Base-by-base conservation (phyloP, 2,797 vertebrate species). In the Pseudochirops cupreus region DNA sequence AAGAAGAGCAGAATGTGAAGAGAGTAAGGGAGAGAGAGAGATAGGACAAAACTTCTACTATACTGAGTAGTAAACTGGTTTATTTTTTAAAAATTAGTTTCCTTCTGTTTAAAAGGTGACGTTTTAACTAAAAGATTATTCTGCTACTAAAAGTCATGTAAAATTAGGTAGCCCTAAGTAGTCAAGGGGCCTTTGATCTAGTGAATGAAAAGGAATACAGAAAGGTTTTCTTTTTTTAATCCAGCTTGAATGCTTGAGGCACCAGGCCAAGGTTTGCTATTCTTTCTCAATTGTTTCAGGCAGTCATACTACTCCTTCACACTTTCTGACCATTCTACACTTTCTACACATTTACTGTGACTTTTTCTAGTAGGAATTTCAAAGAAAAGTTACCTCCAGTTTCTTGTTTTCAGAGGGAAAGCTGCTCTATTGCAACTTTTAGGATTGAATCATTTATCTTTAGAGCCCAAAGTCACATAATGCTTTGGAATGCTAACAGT, bases 121-220 rank as follows among this genome's bases (percentile, higher is more conserved):
- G 74, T 50, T 59, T 94, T 91, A 50, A 91, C 67, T n/a, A 33
- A 55, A 29, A 53, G 94, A 90, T 46, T 58, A 50, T 91, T 53
- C 92, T 94, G 16, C 52, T 33, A 93, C 12, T 52, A 95, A 97
- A 96, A 5, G 12, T 11, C 33, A 31, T 92, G 57, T 7, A 56
- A 26, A 94, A 92, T 89, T 87, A 93, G 26, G 39, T 33, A 33
- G 93, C 29, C 54, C 92, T 94, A 28, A 87, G 59, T n/a, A 94
- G 94, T 24, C 59, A 91, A 96, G 39, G n/a, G 39, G 74, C 33
- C 31, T 56, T 95, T 52, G 91, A 56, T 95, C 90, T 91, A 57
- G n/a, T 74, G 29, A 29, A 29, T 96, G 92, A 89, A 91, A 97
- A 96, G 95, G 67, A 97, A 95, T 50, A 89, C 92, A 96, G 74